phyloP scores from a whole-genome alignment of 2,113 vertebrate species.

The Sphaerodactylus townsendi region DNA sequence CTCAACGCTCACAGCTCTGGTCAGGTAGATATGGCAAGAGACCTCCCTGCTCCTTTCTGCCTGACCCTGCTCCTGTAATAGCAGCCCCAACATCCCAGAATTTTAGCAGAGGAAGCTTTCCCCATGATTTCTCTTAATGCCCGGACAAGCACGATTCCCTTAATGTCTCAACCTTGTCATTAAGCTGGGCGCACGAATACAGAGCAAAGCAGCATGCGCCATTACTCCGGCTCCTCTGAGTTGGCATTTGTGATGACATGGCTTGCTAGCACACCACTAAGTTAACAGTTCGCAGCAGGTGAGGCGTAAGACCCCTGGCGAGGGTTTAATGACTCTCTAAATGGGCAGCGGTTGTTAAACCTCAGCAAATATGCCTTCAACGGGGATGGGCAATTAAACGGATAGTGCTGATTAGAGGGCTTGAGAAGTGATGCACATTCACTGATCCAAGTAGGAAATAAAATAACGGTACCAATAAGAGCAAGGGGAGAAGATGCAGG shows the following conservation, averaged over 20 bases:
- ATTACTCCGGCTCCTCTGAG: neutral
- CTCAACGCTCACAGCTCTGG: neutral
- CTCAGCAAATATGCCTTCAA: constrained; percentile 6
- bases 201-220: neutral
- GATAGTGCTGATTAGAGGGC: neutral
- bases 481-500: neutral
- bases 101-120: neutral
- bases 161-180: too few relatives aligned
- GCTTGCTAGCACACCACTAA: neutral
- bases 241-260: neutral
- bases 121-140: neutral
- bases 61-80: neutral
- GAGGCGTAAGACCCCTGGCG: neutral
- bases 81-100: neutral
- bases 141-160: neutral
- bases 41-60: too few relatives aligned
- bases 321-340: constrained; percentile 5
- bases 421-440: neutral
- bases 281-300: neutral
- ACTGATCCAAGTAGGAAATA: neutral
- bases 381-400: constrained; percentile 2
- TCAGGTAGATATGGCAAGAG: neutral
- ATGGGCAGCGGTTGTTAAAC: neutral
- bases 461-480: constrained; percentile 7
- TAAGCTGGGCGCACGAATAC: neutral